Conservation (phyloP, 2,113 vertebrate genomes). For the Clarias gariepinus region DNA sequence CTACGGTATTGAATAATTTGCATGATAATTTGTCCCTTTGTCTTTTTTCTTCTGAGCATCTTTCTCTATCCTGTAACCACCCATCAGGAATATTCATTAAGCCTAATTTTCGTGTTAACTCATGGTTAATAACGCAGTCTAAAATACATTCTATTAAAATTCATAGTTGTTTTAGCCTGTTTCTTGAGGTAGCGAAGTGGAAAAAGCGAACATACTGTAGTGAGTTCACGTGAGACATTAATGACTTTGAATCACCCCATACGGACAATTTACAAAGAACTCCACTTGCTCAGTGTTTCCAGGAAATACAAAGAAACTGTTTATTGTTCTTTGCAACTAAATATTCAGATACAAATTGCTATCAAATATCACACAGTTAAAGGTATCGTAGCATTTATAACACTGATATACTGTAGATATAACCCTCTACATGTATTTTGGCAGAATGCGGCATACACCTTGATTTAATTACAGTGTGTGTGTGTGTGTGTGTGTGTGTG, state of each 20-base stretch:
- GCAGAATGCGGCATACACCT: neutral
- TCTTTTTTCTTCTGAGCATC: neutral
- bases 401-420: neutral
- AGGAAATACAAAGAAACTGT: neutral
- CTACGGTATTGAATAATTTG: neutral
- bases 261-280: neutral
- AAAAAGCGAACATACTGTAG: neutral
- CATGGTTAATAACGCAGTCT: neutral
- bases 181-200: neutral
- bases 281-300: neutral
- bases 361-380: neutral
- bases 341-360: neutral
- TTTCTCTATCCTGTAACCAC: neutral
- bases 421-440: conserved; percentile 22
- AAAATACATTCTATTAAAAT: neutral
- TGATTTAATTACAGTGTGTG: conserved; percentile 10
- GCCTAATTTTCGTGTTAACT: neutral
- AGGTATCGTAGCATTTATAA: neutral
- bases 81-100: neutral
- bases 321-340: neutral
- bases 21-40: neutral
- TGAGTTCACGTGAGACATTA: neutral
- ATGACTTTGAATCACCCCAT: neutral
- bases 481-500: conserved; percentile 17
- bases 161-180: neutral